These are phyloP conservation scores for Sialia sialis DNA, from an alignment of 2,113 vertebrate species.

Conservation along the genomic window DNA sequence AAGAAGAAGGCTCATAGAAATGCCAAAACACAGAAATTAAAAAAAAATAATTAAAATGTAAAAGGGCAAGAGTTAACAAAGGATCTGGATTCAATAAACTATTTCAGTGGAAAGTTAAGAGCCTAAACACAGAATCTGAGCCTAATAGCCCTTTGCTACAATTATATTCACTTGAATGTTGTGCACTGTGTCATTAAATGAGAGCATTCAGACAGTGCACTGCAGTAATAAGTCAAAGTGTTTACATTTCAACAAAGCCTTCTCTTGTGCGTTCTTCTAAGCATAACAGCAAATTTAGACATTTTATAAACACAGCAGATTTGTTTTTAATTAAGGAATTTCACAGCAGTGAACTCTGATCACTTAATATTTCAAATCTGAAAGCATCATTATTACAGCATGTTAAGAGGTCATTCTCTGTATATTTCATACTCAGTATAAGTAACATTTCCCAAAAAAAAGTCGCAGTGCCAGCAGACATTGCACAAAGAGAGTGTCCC, in stretches of 20 bases:
- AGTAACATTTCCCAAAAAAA: neutral
- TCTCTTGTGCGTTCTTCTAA: slow-evolving; percentile 42
- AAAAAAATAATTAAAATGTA: neutral
- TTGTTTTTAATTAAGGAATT: slow-evolving; percentile 64
- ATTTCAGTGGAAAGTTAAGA: neutral
- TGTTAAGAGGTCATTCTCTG: neutral
- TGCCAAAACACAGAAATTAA: rapidly evolving
- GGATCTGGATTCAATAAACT: neutral
- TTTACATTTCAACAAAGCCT: slow-evolving; percentile 59
- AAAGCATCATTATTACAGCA: neutral
- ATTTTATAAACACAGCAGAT: slow-evolving; percentile 50
- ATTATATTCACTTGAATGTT: slow-evolving; percentile 18
- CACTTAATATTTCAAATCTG: slow-evolving; percentile 26
- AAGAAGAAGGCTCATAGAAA: neutral
- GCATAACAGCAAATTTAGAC: slow-evolving; percentile 32
- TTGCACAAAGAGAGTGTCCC: neutral
- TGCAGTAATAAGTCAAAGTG: slow-evolving; percentile 54
- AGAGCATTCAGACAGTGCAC: neutral
- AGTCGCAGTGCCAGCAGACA: neutral
- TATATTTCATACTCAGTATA: neutral
- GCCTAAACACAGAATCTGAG: neutral
- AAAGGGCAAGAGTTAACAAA: neutral
- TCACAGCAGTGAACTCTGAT: slow-evolving; percentile 29
- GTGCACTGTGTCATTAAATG: slow-evolving; percentile 14
- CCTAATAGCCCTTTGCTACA: neutral